phyloP scores from a whole-genome alignment of 1,140 invertebrate species.

The Bathynomus jamesi region DNA sequence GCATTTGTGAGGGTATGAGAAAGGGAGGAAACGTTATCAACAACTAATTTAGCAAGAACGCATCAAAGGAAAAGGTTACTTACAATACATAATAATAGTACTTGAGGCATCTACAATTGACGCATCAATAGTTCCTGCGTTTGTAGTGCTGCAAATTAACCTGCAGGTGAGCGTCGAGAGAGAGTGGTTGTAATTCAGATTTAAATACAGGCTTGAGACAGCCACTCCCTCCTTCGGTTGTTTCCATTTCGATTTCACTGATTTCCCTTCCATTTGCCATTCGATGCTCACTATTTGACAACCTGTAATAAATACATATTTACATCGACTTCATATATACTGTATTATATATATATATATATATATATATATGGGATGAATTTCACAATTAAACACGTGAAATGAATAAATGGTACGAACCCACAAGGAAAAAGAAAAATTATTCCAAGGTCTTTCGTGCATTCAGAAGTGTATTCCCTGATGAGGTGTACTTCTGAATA shows the following conservation, averaged over 20 bases:
- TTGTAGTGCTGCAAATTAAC: not conserved
- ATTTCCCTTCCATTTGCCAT: constrained; percentile 7
- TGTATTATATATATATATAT: constrained; percentile 2
- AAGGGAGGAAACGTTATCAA: too few species aligned
- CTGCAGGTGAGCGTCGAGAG: not conserved
- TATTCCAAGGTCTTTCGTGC: too few species aligned
- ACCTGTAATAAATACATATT: constrained; percentile 4
- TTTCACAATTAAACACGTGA: too few species aligned
- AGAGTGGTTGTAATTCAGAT: constrained; percentile 3
- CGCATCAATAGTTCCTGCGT: not conserved
- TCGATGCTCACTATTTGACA: constrained; percentile 5
- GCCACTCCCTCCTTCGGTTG: not conserved
- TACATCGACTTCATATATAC: not conserved
- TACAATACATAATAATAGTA: not conserved
- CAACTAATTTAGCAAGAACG: too few species aligned
- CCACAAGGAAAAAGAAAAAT: too few species aligned
- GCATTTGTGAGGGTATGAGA: too few species aligned
- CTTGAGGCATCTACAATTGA: not conserved
- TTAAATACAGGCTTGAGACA: constrained; percentile 8
- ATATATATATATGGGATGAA: not conserved
- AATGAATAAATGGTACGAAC: too few species aligned
- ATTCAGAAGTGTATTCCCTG: too few species aligned
- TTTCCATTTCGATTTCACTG: constrained; percentile 1
- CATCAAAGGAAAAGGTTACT: not conserved
- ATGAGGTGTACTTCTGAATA: too few species aligned